Evolutionary conservation across 2,113 vertebrate species (phyloP), one percentile per base, ranked within the genome.

Genomic region (Rousettus leschenaultii): DNA sequence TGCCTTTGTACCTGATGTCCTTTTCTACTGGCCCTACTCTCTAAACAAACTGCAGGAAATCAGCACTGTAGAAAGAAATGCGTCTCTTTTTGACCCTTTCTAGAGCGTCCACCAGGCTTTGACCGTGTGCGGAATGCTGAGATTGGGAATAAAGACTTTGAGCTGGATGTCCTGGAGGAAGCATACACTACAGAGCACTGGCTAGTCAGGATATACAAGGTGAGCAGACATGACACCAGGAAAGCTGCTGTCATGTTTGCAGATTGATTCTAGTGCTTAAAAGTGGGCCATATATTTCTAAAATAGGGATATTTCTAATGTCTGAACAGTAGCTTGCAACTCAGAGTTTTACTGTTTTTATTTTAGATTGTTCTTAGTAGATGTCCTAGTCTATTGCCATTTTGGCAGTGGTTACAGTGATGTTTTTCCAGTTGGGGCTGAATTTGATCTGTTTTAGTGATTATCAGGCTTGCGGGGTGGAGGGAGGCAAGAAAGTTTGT

Each of bases 121-220:
- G 99, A 99, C 98, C 97, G 99, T 40, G 99, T 99, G 96, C 99
- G 99, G 97, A 99, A 99, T 1, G 99, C 99, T 0, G 99, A 99
- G 96, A 99, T 99, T 22, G 99, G 99, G 51, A 99, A 99, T 99
- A 99, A 99, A 98, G 99, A 99, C 98, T 99, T 99, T 82, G 99
- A 99, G 94, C 99, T 99, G 97, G 99, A 99, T 3, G 99, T 99
- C 73, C 96, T 99, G 97, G 99, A 99, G 97, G 99, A 99, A 98
- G 99, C 99, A 0, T 99, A 99, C 96, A 99, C 99, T 70, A 99
- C 99, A 98, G 99, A 99, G 97, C 99, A 99, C 86, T 99, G 99
- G 99, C 98, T 99, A 68, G 99, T 99, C 92, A 99, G 99, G 98
- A 99, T 99, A 99, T 99, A 99, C 98, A 99, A 99, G 99, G 99